Evolutionary conservation across 2,797 vertebrate genomes (phyloP), one percentile per base, ranked within the genome.

Genomic region (Chelon auratus): DNA sequence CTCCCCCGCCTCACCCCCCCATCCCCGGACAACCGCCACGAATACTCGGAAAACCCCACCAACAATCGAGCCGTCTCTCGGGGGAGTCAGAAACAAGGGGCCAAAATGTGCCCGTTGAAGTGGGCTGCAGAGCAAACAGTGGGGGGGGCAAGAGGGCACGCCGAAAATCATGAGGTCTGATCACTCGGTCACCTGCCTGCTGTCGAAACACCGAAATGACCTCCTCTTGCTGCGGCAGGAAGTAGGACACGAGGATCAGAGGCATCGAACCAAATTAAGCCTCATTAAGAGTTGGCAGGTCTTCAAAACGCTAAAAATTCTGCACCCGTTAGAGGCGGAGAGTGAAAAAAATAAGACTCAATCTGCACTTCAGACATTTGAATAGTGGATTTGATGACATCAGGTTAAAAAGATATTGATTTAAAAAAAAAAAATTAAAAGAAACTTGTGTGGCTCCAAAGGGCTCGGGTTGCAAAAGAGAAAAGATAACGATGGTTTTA

Each of bases 321-420:
- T 3, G 11, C 11, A 45, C 6, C 42, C 1, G n/a, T 45, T 69
- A 11, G 0, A 52, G 15, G n/a, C 0, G 5, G 20, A 1, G 24
- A 26, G 24, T 3, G 24, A 4, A 26, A 26, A 3, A 26, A 26
- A 26, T 15, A 9, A 15, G 15, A 58, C 60, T 57, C 63, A 13
- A 70, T n/a, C 15, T 45, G 5, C 43, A 45, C 15, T 17, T 66
- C 70, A 24, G 48, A 8, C 43, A 3, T 20, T 24, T 15, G 17
- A 57, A 24, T 3, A 15, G 57, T n/a, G 6, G 63, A 77, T 84
- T 60, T 66, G 9, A 79, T 64, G 52, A 63, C 40, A 48, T 10
- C 15, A 43, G 63, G 12, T 22, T n/a, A 75, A 45, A 63, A 57
- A 68, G 14, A 22, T 62, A 86, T 67, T 45, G 77, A 86, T 85